phyloP scores from a whole-genome alignment of 2,797 vertebrate genomes.

The Macroramphosus scolopax region DNA sequence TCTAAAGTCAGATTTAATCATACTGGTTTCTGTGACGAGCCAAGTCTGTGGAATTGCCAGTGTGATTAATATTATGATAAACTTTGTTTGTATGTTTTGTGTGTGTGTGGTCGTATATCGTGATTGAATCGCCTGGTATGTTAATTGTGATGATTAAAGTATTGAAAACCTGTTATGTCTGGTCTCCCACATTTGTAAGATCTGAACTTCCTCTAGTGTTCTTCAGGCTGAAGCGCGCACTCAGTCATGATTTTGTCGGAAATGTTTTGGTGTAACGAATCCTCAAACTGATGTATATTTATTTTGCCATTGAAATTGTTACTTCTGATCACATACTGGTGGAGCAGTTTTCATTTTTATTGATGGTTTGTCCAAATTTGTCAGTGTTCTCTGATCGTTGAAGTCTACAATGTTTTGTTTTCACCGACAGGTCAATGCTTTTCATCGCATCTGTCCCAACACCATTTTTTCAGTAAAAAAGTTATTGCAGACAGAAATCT shows the following conservation, averaged over 20 bases:
- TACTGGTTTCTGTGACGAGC: too few species aligned
- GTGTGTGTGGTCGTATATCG: too few species aligned
- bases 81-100: too few species aligned
- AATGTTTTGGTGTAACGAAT: conserved; percentile 13
- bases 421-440: too few species aligned
- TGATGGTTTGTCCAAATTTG: conserved; percentile 6
- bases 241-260: neutral
- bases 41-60: too few species aligned
- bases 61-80: too few species aligned
- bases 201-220: neutral
- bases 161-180: too few species aligned
- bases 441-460: conserved; percentile 2
- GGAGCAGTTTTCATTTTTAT: neutral
- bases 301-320: conserved; percentile 43
- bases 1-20: too few species aligned
- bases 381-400: conserved; percentile 6
- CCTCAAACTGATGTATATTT: conserved; percentile 34
- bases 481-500: conserved; percentile 27
- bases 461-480: conserved; percentile 19
- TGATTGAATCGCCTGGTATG: too few species aligned
- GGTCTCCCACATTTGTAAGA: too few species aligned
- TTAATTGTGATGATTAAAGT: too few species aligned
- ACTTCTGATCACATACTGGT: neutral
- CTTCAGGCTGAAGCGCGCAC: conserved; percentile 6
- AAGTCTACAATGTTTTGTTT: too few species aligned